Percentiles rank a stretch among this genome's conserved stretches.
phyloP scores from a whole-genome alignment of 2,888 invertebrate genomes.

The Tinea trinotella region DNA sequence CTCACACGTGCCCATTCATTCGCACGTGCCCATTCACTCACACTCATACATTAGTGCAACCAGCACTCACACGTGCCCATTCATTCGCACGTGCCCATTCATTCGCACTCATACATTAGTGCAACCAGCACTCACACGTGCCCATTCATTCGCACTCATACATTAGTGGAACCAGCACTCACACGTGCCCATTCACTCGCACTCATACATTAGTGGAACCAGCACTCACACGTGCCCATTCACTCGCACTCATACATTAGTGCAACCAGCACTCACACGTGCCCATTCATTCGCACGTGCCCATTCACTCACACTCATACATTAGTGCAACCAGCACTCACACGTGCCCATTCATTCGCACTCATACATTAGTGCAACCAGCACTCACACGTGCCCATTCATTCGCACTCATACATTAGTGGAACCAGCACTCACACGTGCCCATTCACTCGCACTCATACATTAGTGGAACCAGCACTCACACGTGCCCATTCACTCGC shows the following conservation, averaged over 20 bases:
- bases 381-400: no score
- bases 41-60: constrained; percentile 44
- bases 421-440: no score
- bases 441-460: constrained; percentile 39
- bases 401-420: constrained; percentile 41
- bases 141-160: constrained; percentile 46
- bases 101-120: constrained; percentile 39
- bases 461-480: constrained; percentile 40
- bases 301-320: constrained; percentile 45
- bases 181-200: constrained; percentile 28
- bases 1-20: constrained; percentile 39
- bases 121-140: constrained; percentile 38
- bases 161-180: constrained; percentile 40
- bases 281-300: constrained; percentile 45
- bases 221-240: no score
- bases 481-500: constrained; percentile 28
- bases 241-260: constrained; percentile 39
- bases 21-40: constrained; percentile 41
- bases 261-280: constrained; percentile 35
- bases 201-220: constrained; percentile 45
- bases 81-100: constrained; percentile 44
- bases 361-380: constrained; percentile 45
- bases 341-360: no score
- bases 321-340: constrained; percentile 37
- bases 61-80: constrained; percentile 38